These are phyloP conservation scores for Chaitophorus viminalis DNA, from an alignment of 2,888 invertebrate species.

Conservation along the genomic window DNA sequence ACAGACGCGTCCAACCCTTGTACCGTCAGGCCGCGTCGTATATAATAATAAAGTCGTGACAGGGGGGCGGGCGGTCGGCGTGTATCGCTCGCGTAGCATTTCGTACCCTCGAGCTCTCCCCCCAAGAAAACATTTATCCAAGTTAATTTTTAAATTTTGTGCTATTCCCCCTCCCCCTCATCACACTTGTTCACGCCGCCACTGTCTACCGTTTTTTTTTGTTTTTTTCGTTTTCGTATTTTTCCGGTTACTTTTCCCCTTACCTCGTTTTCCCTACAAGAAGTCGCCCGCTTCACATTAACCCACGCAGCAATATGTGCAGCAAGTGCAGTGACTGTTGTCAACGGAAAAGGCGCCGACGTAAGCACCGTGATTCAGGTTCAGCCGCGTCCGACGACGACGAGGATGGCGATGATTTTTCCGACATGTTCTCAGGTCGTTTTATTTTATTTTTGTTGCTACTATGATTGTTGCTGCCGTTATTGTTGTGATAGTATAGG, in stretches of 20 bases:
- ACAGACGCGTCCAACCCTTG: constrained; percentile 21
- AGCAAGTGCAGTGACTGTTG: constrained; percentile 70
- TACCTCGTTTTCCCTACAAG: too few relatives aligned
- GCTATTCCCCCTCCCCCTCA: too few relatives aligned
- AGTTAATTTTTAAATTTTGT: not conserved
- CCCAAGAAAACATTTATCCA: not conserved
- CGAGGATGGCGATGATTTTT: constrained; percentile 26
- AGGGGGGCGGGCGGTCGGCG: not conserved
- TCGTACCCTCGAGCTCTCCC: not conserved
- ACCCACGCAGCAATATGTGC: constrained; percentile 66
- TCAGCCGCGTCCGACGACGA: constrained; percentile 51
- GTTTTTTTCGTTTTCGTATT: too few relatives aligned
- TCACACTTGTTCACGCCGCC: not conserved
- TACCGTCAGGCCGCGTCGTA: not conserved
- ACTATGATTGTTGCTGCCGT: not conserved
- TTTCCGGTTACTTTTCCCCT: too few relatives aligned
- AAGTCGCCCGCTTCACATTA: too few relatives aligned
- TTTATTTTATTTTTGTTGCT: not conserved
- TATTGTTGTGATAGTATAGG: too few relatives aligned
- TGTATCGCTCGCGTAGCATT: not conserved
- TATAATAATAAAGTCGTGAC: not conserved
- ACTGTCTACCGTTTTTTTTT: too few relatives aligned
- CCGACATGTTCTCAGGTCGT: constrained; percentile 41
- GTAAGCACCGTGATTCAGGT: constrained; percentile 20
- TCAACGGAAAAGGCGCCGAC: constrained; percentile 66